Evolutionary conservation across 2,797 vertebrate species (phyloP).

Genomic region (Eptatretus atami): DNA sequence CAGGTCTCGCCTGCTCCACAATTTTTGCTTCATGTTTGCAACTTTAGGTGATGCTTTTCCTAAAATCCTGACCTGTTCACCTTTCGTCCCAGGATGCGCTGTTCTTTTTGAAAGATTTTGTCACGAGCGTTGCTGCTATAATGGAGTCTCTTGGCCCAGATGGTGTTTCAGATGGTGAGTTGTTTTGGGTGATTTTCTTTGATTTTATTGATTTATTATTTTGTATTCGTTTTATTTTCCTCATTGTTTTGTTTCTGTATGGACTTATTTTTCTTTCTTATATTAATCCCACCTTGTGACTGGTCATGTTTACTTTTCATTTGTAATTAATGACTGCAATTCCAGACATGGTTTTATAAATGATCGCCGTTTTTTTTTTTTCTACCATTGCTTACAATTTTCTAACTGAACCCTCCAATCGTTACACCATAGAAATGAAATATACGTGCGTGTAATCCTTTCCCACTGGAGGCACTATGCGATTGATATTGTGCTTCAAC

Average conservation of each 20-base stretch:
- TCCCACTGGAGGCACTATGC: too few species aligned
- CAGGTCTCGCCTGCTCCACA: constrained; percentile 20
- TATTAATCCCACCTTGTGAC: neutral
- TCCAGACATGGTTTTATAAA: too few species aligned
- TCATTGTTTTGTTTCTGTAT: neutral
- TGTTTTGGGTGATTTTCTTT: neutral
- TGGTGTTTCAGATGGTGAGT: constrained; percentile 29
- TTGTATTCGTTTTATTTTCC: too few species aligned
- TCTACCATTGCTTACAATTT: too few species aligned
- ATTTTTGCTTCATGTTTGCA: neutral
- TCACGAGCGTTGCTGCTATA: constrained; percentile 33
- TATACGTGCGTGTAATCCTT: too few species aligned
- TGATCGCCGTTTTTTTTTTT: too few species aligned
- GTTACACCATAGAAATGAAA: too few species aligned
- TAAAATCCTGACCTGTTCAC: constrained; percentile 6
- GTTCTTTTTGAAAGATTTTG: constrained; percentile 64
- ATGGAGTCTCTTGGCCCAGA: constrained; percentile 34
- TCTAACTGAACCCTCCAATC: too few species aligned
- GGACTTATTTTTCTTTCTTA: constrained; percentile 14
- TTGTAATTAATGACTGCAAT: too few species aligned
- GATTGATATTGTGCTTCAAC: too few species aligned
- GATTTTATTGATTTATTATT: neutral
- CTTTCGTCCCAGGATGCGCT: constrained; percentile 29
- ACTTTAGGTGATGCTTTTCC: neutral
- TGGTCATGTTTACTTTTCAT: neutral